Conservation (phyloP, 2,797 vertebrate species). For the Molossus alvarezi region DNA sequence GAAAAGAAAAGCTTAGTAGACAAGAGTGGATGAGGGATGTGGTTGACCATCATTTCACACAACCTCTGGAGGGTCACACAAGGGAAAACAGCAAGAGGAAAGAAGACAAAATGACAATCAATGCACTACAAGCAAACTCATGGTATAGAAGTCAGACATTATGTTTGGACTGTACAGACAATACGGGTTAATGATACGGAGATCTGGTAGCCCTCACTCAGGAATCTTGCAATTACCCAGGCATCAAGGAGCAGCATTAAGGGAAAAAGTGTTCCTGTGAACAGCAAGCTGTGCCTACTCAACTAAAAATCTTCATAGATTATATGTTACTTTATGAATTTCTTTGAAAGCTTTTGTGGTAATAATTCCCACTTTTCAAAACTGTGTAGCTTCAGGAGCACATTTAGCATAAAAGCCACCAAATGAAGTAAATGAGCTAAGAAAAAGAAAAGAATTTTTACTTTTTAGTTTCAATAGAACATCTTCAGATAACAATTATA, state of each 20-base stretch:
- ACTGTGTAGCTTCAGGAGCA: background rate
- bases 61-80: background rate
- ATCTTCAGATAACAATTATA: constrained; percentile 12
- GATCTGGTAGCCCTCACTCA: background rate
- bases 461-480: constrained; percentile 50
- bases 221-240: background rate
- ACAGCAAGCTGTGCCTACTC: background rate
- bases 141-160: background rate
- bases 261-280: background rate
- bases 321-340: constrained; percentile 10
- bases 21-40: background rate
- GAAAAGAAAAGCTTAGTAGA: constrained; percentile 21
- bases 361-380: constrained; percentile 31
- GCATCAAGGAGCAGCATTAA: constrained; percentile 1
- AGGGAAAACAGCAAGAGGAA: background rate
- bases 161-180: background rate
- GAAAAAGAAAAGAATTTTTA: background rate
- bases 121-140: background rate
- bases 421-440: constrained; percentile 38
- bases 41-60: background rate
- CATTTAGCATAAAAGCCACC: constrained; percentile 46
- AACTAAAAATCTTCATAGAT: background rate
- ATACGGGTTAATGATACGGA: background rate
- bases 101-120: background rate
- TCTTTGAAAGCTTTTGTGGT: constrained; percentile 36